Evolutionary conservation across 2,888 invertebrate genomes (phyloP).

Genomic region (Portevinia maculata): DNA sequence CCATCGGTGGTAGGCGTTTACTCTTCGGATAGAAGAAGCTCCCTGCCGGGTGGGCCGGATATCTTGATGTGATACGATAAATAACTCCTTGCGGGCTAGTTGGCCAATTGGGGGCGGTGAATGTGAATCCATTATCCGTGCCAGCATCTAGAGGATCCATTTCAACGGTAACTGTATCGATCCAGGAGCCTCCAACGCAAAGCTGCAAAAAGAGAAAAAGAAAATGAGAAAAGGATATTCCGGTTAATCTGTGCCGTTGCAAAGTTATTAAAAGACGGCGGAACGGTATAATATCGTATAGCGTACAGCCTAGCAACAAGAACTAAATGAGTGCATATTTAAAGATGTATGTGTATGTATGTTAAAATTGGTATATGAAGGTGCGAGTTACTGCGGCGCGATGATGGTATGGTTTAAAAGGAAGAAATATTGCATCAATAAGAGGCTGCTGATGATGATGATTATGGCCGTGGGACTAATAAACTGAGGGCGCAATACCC

Average conservation of each 20-base stretch:
- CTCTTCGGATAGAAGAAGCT: slow-evolving; percentile 97
- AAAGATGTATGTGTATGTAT: slow-evolving; percentile 5
- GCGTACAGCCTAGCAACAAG: slow-evolving; percentile 46
- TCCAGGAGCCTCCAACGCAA: slow-evolving; percentile 95
- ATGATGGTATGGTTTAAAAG: not conserved
- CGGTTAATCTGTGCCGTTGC: slow-evolving; percentile 52
- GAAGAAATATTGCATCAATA: slow-evolving; percentile 67
- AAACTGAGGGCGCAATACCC: slow-evolving; percentile 52
- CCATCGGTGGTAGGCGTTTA: slow-evolving; percentile 93
- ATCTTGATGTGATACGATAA: slow-evolving; percentile 93
- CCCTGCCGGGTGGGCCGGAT: slow-evolving; percentile 95
- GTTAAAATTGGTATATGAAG: not conserved
- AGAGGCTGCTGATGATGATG: slow-evolving; percentile 56
- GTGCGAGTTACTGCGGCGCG: not conserved
- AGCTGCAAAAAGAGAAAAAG: slow-evolving; percentile 84
- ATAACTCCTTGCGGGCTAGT: slow-evolving; percentile 95
- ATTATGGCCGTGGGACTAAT: slow-evolving; percentile 63
- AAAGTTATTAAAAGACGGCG: slow-evolving; percentile 55
- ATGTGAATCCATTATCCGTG: slow-evolving; percentile 97
- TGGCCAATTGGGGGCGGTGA: slow-evolving; percentile 98
- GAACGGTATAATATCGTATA: slow-evolving; percentile 36
- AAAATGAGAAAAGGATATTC: slow-evolving; percentile 60
- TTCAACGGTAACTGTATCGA: slow-evolving; percentile 94
- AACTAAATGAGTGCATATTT: slow-evolving; percentile 71
- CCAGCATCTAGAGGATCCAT: slow-evolving; percentile 96